Base-by-base conservation (phyloP, 2,888 invertebrate species). In the Eledone cirrhosa region DNA sequence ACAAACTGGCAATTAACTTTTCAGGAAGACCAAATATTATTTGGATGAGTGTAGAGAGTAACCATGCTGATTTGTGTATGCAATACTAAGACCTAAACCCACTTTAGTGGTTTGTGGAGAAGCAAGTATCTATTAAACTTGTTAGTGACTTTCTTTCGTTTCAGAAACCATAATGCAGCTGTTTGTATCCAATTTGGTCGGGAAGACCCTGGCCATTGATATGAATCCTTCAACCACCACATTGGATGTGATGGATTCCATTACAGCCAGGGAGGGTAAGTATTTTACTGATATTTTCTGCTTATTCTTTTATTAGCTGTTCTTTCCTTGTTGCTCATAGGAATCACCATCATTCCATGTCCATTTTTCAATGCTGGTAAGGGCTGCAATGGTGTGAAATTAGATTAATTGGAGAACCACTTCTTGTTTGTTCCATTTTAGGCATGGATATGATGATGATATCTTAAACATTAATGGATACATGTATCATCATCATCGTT, bases 241-340 rank as follows among this genome's bases (percentile, higher is more conserved):
- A 47, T 24, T 48, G 29, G 47, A 76, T 76, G 76, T 76, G n/a
- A 76, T 76, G 76, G 76, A 76, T 48, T 29, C 19, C n/a, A 76
- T 76, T 29, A 47, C 41, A 22, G 48, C 48, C 47, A 76, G 76
- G 48, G 76, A 76, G 24, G 76, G 76, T 76, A 48, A 16, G 19
- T 3, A 48, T 48, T 69, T 14, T 69, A 27, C 4, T 8, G n/a
- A 22, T 33, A 16, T 33, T 19, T 33, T 3, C 2, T 5, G 13
- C 33, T 11, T 19, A 11, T 24, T 24, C 11, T 53, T 53, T 53
- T 3, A 4, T 2, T 53, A 53, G n/a, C 2, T 3, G 1, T 53
- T 4, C 53, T 53, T 19, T 53, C n/a, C n/a, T 53, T 53, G 2
- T 53, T 1, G 19, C n/a, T 53, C 5, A 22, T 53, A 22, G 19